Base-by-base conservation (phyloP, 2,888 invertebrate species). In the Stenurella melanura region DNA sequence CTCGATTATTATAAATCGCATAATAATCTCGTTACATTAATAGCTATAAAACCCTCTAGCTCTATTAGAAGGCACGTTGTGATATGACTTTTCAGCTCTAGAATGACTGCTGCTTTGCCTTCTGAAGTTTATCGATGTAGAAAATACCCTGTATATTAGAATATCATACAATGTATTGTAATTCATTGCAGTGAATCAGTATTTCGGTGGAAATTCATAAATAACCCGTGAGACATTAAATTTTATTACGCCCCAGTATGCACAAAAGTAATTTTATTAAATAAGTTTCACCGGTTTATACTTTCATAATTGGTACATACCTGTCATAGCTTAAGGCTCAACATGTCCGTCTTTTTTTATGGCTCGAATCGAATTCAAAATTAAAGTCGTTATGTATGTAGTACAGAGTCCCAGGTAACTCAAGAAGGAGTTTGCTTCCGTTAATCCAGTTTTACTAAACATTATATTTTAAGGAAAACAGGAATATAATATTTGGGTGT, bases 361-460 rank as follows among this genome's bases (percentile, higher is more conserved):
- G 72, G 17, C 63, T 72, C 72, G 72, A 72, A 72, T 63, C 72
- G 63, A 72, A 72, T 72, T 19, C 63, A 12, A 72, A 72, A 72
- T 63, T 63, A 72, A 72, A 63, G 72, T 63, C 54, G 72, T 61
- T 72, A 58, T 17, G 42, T 42, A 4, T 15, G 42, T 42, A 42
- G 21, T 11, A 42, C 58, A 50, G 19, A 38, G 18, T 30, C 17
- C 12, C 50, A 30, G 54, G 72, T 54, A 67, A 67, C 67, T 67
- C n/a, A 38, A 17, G 64, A 18, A 67, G 19, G 11, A 70, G 71
- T 60, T 50, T 19, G 72, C 72, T 72, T 50, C 72, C 42, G 72
- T 61, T 50, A 54, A 63, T 72, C 12, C 63, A 19, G 17, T 63
- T 30, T n/a, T 30, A n/a, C n/a, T 63, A 54, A 72, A 26, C 54